Conservation (phyloP, 2,113 vertebrate species). For the Lonchura striata region DNA sequence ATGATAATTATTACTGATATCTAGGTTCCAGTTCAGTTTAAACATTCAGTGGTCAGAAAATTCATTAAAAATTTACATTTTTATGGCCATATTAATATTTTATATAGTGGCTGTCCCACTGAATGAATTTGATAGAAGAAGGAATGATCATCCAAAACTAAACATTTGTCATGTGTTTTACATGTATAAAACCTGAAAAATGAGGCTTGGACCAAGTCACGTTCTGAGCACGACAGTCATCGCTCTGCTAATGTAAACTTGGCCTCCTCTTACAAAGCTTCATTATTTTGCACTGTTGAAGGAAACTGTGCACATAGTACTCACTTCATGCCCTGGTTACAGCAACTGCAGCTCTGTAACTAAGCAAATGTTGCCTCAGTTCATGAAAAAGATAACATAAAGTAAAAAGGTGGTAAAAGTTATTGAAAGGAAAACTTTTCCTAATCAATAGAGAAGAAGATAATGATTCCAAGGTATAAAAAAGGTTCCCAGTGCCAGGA, state of each 20-base stretch:
- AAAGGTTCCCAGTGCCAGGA: background rate
- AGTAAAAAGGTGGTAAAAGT: background rate
- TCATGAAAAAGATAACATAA: background rate
- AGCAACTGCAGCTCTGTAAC: background rate
- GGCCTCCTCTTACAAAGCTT: background rate
- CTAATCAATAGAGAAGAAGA: background rate
- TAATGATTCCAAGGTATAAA: background rate
- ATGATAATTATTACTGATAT: background rate
- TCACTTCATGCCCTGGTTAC: background rate
- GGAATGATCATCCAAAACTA: background rate
- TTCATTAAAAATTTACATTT: background rate
- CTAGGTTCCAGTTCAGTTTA: background rate
- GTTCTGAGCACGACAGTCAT: background rate
- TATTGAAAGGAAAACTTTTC: background rate
- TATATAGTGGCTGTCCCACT: background rate
- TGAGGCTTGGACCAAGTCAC: background rate
- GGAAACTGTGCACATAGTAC: background rate
- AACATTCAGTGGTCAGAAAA: background rate
- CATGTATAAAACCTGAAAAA: background rate
- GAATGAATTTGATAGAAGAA: background rate
- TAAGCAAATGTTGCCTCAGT: background rate
- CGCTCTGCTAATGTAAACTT: background rate
- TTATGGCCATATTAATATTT: background rate
- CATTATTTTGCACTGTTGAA: background rate
- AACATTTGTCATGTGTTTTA: background rate